Evolutionary conservation across 2,113 vertebrate species (phyloP), one percentile per base, ranked within the genome.

Genomic region (Eurypyga helias): DNA sequence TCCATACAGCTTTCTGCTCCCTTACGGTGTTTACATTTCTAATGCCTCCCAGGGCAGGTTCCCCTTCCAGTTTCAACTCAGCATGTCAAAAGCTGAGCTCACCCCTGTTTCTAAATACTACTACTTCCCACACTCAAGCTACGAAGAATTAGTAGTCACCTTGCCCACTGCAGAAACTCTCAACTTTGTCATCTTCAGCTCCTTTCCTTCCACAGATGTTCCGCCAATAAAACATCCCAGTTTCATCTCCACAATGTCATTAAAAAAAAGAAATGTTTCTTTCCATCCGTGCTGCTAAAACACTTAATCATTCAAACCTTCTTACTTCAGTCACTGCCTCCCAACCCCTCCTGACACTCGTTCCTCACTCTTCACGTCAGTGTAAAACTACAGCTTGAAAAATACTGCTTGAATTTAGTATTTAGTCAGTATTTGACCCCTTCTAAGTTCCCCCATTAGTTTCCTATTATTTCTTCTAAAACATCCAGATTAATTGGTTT

Each of bases 131-230:
- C 48, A 82, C 24, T 78, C 45, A 79, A 91, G 33, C 28, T 34
- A 95, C 26, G 33, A 92, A 61, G 65, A 85, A 91, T 76, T 91
- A 91, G 46, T 33, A 95, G 89, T 41, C 60, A 90, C 66, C 77
- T 92, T 76, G 55, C 16, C 31, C 69, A 28, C 78, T 89, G 69
- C 89, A 76, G 72, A 92, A 86, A 46, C 49, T 93, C 73, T 85
- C 73, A 87, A 85, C 65, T 93, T 87, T 11, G n/a, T 76, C 33
- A 2, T 93, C 58, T 79, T 78, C 57, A 94, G 83, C 43, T 77
- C 66, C 66, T 79, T 89, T 89, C 26, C 17, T 95, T 78, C n/a
- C 77, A 92, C 96, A 97, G 89, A 95, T 91, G 81, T 94, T 96
- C 91, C 54, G 89, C 65, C 89, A 95, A 82, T 58, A 89, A 76